Evolutionary conservation across 1,140 invertebrate genomes (phyloP).

Genomic region (Drosophila seguyi): DNA sequence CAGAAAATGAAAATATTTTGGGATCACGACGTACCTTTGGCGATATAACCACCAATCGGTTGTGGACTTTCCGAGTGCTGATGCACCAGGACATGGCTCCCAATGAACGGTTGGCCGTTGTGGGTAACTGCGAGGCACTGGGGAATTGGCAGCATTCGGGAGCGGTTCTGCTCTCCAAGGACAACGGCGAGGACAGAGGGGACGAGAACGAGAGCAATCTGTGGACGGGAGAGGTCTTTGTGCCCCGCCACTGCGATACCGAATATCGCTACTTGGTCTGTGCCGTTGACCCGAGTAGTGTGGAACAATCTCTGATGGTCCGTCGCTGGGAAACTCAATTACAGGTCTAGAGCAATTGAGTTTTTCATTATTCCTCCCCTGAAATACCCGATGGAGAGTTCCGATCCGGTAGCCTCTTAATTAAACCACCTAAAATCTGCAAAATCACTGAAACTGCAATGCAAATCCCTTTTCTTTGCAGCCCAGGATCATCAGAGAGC

Average conservation of each 20-base stretch:
- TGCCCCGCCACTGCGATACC: constrained; percentile 89
- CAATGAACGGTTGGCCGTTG: constrained; percentile 85
- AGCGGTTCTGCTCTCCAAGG: constrained; percentile 83
- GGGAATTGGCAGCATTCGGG: constrained; percentile 86
- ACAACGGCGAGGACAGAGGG: constrained; percentile 65
- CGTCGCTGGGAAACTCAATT: constrained; percentile 94
- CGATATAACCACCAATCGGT: constrained; percentile 74
- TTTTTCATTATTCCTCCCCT: constrained; percentile 4
- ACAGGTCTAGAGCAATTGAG: constrained; percentile 53
- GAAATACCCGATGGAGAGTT: constrained; percentile 17
- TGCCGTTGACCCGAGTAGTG: constrained; percentile 86
- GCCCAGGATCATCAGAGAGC: constrained; percentile 87
- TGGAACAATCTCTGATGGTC: constrained; percentile 88
- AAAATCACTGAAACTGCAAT: background rate
- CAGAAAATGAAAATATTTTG: constrained; percentile 11
- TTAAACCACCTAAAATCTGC: background rate
- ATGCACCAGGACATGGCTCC: constrained; percentile 61
- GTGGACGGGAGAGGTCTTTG: constrained; percentile 86
- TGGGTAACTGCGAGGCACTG: constrained; percentile 85
- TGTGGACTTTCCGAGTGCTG: constrained; percentile 85
- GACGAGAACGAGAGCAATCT: constrained; percentile 82
- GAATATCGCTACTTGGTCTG: constrained; percentile 93
- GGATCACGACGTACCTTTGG: constrained; percentile 43
- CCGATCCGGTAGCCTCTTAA: constrained; percentile 11
- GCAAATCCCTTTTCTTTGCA: constrained; percentile 1